Evolutionary conservation across 2,797 vertebrate genomes (phyloP), one percentile per base, ranked within the genome.

Genomic region (Chelon auratus): DNA sequence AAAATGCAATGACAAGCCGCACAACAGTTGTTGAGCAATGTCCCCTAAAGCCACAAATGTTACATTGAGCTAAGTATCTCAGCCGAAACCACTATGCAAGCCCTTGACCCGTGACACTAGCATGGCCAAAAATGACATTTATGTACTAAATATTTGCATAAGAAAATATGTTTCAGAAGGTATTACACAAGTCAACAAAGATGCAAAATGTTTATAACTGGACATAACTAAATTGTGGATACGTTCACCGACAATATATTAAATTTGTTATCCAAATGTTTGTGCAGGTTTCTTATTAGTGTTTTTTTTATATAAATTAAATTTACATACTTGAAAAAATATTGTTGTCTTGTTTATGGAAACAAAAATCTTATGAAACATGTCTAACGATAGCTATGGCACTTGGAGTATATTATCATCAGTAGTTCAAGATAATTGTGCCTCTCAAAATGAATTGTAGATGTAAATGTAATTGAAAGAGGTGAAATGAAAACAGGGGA

Each of bases 401-500:
- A 47, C 8, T 3, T 47, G 50, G 36, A 60, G 13, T 50, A 48
- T 43, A 26, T 51, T 53, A 11, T 72, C n/a, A 64, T 48, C 42
- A 56, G 12, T 20, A 55, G 37, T 57, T 75, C 1, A 0, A 59
- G 47, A 75, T 57, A 68, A 68, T 51, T 54, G 52, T 50, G 56
- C 42, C 26, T 56, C 50, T 53, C 33, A 54, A 42, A 52, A 72
- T 71, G 68, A 10, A 14, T 47, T 52, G 53, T 42, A 64, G 68
- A 76, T 80, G 61, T 60, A 60, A 57, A 61, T 72, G 40, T 36
- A 62, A 72, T 33, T 58, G 37, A 26, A 83, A 68, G 60, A 39
- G 51, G 26, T 54, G 36, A 59, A 51, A 70, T 48, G 42, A 64
- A 76, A 70, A 62, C 8, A 50, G 13, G 17, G 20, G 14, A 22